These are phyloP conservation scores for Leuctra nigra DNA, from an alignment of 2,888 invertebrate genomes.

Conservation along the genomic window DNA sequence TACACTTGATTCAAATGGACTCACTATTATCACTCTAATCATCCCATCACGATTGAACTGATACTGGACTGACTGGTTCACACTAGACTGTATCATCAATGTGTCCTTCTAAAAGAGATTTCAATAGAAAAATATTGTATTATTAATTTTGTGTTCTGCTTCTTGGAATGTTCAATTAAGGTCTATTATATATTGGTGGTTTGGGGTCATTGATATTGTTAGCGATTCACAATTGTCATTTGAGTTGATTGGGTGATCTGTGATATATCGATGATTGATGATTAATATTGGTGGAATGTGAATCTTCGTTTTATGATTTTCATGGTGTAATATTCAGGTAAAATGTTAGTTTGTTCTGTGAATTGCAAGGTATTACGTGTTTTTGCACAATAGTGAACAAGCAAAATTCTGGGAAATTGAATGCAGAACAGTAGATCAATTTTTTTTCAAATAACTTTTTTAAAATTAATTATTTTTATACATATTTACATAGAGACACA, in stretches of 20 bases:
- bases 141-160: background rate
- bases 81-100: background rate
- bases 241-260: background rate
- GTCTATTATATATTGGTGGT: background rate
- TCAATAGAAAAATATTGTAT: background rate
- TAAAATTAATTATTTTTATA: too few species aligned
- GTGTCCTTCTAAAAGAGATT: background rate
- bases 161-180: background rate
- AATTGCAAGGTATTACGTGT: too few species aligned
- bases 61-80: background rate
- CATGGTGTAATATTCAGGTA: too few species aligned
- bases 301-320: too few species aligned
- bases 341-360: too few species aligned
- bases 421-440: too few species aligned
- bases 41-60: background rate
- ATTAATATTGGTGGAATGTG: too few species aligned
- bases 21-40: slow-evolving; percentile 1
- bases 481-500: too few species aligned
- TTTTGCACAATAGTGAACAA: too few species aligned
- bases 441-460: too few species aligned
- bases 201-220: background rate
- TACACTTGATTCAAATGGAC: background rate
- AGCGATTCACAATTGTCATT: background rate
- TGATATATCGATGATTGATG: too few species aligned
- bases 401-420: too few species aligned